Evolutionary conservation across 2,797 vertebrate genomes (phyloP), one percentile per base, ranked within the genome.

Genomic region (Sorex maritimensis): DNA sequence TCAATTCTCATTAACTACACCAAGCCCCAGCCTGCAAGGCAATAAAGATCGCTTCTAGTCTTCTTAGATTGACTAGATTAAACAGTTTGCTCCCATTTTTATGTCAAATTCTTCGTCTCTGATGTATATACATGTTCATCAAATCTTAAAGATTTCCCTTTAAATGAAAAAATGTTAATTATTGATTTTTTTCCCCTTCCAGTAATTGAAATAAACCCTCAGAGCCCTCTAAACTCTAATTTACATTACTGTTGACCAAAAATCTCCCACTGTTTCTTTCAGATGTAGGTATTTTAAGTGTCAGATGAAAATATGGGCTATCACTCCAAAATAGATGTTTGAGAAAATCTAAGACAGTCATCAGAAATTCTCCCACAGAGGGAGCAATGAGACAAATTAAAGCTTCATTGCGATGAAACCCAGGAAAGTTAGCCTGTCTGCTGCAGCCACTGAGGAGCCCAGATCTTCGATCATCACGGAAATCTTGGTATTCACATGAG

Each of bases 321-420:
- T 23, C 9, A 80, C 90, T 90, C 91, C 58, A 24, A 96, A 97
- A 95, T 46, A 91, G 92, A 95, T 93, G 10, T 95, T 93, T 90
- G 85, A 63, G 69, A 7, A 77, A 84, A 77, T 81, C 69, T 52
- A 26, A 86, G 63, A 95, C 12, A 90, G 95, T 52, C 90, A 65
- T 96, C 91, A 86, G 44, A 90, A 90, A 96, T 95, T 97, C 93
- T 96, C 88, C 90, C 78, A 92, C 23, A 85, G 2, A 90, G 34
- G 38, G 15, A 72, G 91, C 96, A 98, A 97, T 95, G 55, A 97
- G 92, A 97, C 92, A 96, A 97, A 98, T 97, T 96, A 97, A 96
- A 95, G 55, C 88, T 96, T 96, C 97, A 93, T 68, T 68, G 89
- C 81, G 74, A 96, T 81, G 92, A 96, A 98, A 95, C 71, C 67